Percentiles rank a stretch among this genome's conserved stretches.
These are phyloP conservation scores for Apogon hyalosoma DNA, from an alignment of 2,797 vertebrate genomes.

Conservation along the genomic window DNA sequence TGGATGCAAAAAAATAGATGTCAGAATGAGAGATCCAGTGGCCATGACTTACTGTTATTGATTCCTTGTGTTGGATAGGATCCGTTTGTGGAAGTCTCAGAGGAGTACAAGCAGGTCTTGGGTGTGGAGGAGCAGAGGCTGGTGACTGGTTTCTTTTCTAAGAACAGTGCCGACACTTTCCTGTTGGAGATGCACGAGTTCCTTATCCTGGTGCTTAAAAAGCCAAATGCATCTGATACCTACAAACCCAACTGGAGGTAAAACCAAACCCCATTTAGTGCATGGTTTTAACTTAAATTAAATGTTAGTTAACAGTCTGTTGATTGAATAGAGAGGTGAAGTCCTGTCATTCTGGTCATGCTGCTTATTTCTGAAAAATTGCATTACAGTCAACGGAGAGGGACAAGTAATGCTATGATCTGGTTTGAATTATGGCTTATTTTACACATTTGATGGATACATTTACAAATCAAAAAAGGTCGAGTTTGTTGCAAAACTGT, in stretches of 20 bases:
- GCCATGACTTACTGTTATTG: background rate
- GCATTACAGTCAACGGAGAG: no score
- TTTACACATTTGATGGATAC: no score
- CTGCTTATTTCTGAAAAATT: no score
- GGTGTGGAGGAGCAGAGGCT: slow-evolving; percentile 67
- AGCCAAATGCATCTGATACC: slow-evolving; percentile 60
- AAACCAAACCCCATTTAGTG: slow-evolving; percentile 14
- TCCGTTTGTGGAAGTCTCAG: slow-evolving; percentile 86
- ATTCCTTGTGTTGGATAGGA: slow-evolving; percentile 82
- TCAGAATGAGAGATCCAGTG: background rate
- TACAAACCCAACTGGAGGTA: slow-evolving; percentile 89
- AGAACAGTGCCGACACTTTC: slow-evolving; percentile 85
- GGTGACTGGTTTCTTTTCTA: slow-evolving; percentile 86
- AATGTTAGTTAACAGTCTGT: no score
- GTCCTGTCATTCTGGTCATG: no score
- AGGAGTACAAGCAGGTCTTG: slow-evolving; percentile 84
- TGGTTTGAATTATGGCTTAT: no score
- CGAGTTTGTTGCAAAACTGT: no score
- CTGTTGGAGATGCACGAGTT: slow-evolving; percentile 94
- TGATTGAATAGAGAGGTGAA: no score
- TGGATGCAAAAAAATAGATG: background rate
- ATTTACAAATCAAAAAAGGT: no score
- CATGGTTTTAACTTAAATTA: background rate
- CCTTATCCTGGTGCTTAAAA: slow-evolving; percentile 87
- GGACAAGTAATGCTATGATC: no score